Evolutionary conservation across 2,888 invertebrate genomes (phyloP).

Genomic region (Caradrina clavipalpis): DNA sequence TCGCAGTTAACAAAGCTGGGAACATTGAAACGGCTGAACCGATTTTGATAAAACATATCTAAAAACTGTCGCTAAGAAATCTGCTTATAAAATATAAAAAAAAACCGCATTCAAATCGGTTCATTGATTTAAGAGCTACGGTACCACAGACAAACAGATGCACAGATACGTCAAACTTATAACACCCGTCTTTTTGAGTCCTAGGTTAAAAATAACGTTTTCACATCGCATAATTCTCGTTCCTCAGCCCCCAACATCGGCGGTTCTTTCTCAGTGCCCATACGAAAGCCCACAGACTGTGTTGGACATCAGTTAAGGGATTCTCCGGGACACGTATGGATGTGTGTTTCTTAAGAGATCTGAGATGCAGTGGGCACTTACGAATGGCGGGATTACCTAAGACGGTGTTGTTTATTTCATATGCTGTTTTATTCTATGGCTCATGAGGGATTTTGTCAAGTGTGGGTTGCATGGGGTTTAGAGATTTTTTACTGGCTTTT

Average conservation of each 20-base stretch:
- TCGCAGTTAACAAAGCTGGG: no score
- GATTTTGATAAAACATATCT: no score
- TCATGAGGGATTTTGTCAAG: neutral
- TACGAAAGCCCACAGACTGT: slow-evolving; percentile 57
- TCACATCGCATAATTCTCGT: slow-evolving; percentile 33
- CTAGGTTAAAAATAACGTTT: slow-evolving; percentile 43
- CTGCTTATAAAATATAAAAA: no score
- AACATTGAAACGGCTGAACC: no score
- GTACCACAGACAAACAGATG: no score
- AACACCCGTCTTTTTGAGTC: no score
- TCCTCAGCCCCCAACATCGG: slow-evolving; percentile 5
- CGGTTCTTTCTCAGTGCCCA: slow-evolving; percentile 58
- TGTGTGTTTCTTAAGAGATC: slow-evolving; percentile 67
- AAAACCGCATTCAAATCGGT: no score
- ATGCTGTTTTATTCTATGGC: slow-evolving; percentile 49
- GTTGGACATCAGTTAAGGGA: slow-evolving; percentile 69
- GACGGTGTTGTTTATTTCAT: slow-evolving; percentile 56
- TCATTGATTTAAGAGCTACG: no score
- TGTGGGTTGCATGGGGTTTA: neutral
- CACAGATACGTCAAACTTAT: no score
- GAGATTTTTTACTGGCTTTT: neutral
- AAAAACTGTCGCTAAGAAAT: no score
- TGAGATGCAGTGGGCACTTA: slow-evolving; percentile 64
- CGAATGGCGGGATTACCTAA: slow-evolving; percentile 65
- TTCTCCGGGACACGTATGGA: slow-evolving; percentile 65